Base-by-base conservation (phyloP, 2,113 vertebrate species). In the Gila orcuttii region DNA sequence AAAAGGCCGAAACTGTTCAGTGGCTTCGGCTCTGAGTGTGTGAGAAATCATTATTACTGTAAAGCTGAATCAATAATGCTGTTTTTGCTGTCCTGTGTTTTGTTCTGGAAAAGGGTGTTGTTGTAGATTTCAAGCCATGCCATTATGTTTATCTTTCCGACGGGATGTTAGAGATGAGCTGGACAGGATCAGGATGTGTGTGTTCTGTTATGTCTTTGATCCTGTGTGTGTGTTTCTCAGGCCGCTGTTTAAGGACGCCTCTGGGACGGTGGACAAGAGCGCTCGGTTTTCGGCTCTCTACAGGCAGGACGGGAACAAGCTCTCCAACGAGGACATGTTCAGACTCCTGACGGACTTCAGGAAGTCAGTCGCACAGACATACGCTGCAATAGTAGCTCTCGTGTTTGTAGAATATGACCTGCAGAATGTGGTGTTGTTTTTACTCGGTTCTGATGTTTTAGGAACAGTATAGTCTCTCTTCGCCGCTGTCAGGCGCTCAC, bases 241-340 rank as follows among this genome's bases (percentile, higher is more conserved):
- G 92, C 93, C 96, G 0, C 89, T 99, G 84, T 99, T 99, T 93
- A 99, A 96, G 94, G 98, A 99, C 87, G 92, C 95, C 73, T 96
- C 95, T 74, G 97, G 98, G 93, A 96, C 95, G 4, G 93, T 99
- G 77, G 98, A 99, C 91, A 99, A 97, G 94, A 95, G 92, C 64
- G 95, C 96, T 90, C 96, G 98, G 66, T 99, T 99, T 95, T 99
- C 98, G 64, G 91, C 98, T 86, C 94, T 99, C 86, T 99, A 97
- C 93, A 94, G 96, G 88, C 98, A 99, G 90, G 98, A 99, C 91
- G 95, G 96, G 94, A 99, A 97, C 94, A 99, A 99, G 86, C 95
- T 99, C 64, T 98, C 97, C 84, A 98, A 99, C 13, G 98, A 99
- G 4, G 97, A 99, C 89, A 95, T 99, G 97, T 94, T 99, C 88